These are phyloP conservation scores for Endotricha flammealis DNA, from an alignment of 2,888 invertebrate genomes.

Conservation along the genomic window DNA sequence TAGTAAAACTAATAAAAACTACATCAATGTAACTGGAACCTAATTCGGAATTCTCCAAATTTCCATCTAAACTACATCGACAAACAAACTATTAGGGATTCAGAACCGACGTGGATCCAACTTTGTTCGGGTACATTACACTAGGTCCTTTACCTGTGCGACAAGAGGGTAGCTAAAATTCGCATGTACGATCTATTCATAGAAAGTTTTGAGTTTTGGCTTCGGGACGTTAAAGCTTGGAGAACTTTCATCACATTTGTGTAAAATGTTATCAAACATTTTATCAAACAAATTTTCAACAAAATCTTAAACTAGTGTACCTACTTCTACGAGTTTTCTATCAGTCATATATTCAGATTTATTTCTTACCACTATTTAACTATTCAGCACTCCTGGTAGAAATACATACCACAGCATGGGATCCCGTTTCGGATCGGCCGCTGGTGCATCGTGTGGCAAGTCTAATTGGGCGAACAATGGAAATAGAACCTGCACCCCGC, in stretches of 20 bases:
- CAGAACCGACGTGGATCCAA: not conserved
- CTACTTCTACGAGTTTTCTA: too few species aligned
- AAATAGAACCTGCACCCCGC: constrained; percentile 98
- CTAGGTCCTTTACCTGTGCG: not conserved
- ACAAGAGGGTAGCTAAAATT: not conserved
- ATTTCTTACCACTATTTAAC: too few species aligned
- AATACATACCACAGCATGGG: constrained; percentile 89
- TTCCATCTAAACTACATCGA: not conserved
- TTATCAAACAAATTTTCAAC: too few species aligned
- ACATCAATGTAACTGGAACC: too few species aligned
- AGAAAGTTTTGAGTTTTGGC: not conserved
- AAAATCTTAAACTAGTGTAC: too few species aligned
- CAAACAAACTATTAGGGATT: not conserved
- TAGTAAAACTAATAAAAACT: too few species aligned
- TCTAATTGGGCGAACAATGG: constrained; percentile 98
- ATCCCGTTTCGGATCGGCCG: constrained; percentile 90
- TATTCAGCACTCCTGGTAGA: too few species aligned
- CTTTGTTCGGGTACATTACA: not conserved
- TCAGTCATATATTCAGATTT: too few species aligned
- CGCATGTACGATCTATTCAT: not conserved
- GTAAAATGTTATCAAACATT: too few species aligned
- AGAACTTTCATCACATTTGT: too few species aligned
- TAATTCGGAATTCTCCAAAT: not conserved
- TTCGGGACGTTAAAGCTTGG: too few species aligned
- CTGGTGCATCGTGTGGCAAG: constrained; percentile 90